A percentile compares a stretch with the other conserved stretches of the same genome.
Evolutionary conservation across 2,797 vertebrate species (phyloP).

Genomic region (Sphenopsis melanotis): DNA sequence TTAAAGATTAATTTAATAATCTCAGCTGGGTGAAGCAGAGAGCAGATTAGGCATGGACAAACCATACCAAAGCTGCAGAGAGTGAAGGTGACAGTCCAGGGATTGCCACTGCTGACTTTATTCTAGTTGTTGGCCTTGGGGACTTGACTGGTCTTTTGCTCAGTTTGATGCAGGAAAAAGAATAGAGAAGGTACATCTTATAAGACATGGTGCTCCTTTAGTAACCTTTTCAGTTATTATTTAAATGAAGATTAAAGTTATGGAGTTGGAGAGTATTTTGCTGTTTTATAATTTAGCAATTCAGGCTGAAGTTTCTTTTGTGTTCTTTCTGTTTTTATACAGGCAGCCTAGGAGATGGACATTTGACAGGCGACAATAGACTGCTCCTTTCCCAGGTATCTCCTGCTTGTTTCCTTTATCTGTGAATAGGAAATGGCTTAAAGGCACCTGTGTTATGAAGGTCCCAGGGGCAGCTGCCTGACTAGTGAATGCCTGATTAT

Average conservation of each 20-base stretch:
- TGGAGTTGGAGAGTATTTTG: constrained; percentile 35
- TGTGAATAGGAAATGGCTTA: constrained; percentile 86
- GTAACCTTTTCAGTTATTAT: not conserved
- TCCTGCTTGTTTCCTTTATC: constrained; percentile 80
- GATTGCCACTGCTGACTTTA: not conserved
- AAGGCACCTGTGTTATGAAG: constrained; percentile 86
- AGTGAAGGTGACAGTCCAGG: not conserved
- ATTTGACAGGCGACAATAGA: constrained; percentile 79
- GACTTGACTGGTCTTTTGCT: not conserved
- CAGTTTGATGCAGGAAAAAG: not conserved
- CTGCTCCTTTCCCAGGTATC: constrained; percentile 87
- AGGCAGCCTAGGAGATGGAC: constrained; percentile 72
- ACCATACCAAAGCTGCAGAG: not conserved
- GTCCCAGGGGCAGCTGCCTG: constrained; percentile 84
- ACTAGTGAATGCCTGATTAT: constrained; percentile 86
- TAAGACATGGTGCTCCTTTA: not conserved
- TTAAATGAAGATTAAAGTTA: constrained; percentile 37
- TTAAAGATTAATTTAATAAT: not conserved
- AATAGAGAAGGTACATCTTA: not conserved
- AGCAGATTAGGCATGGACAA: not conserved
- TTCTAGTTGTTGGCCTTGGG: not conserved
- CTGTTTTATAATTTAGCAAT: constrained; percentile 60
- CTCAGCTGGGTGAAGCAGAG: not conserved
- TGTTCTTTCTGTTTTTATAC: constrained; percentile 64
- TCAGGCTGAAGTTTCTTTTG: constrained; percentile 66